These are phyloP conservation scores for Siniperca chuatsi DNA, from an alignment of 2,113 vertebrate species.

Conservation along the genomic window DNA sequence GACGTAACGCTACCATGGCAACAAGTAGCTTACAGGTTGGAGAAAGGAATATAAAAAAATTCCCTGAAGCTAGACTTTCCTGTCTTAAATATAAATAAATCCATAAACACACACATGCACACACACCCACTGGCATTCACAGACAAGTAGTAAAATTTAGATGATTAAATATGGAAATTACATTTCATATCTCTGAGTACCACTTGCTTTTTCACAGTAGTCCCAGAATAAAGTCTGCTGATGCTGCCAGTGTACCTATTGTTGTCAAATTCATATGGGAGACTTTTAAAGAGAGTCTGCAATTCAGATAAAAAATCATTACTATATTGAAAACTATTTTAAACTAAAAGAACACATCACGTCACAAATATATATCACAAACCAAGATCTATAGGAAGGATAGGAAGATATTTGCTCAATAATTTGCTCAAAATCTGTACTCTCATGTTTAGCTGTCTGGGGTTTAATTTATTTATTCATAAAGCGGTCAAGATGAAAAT, in stretches of 20 bases:
- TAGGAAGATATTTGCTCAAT: background rate
- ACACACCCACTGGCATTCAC: background rate
- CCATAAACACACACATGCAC: slow-evolving; percentile 17
- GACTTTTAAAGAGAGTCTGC: slow-evolving; percentile 7
- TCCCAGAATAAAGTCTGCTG: background rate
- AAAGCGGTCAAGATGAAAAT: background rate
- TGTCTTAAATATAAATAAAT: slow-evolving; percentile 29
- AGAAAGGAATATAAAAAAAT: slow-evolving; percentile 26
- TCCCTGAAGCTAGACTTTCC: slow-evolving; percentile 29
- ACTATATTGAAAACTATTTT: background rate
- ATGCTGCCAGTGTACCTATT: background rate
- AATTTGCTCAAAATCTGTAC: background rate
- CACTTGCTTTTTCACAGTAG: slow-evolving; percentile 1
- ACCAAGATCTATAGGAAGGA: background rate
- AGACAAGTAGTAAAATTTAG: slow-evolving; percentile 3
- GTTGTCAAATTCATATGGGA: slow-evolving; percentile 14
- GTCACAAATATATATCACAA: background rate
- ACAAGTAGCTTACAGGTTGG: slow-evolving; percentile 64
- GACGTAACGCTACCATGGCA: slow-evolving; percentile 65
- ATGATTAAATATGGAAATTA: slow-evolving; percentile 50
- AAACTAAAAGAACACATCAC: background rate
- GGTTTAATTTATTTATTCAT: background rate
- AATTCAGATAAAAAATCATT: background rate
- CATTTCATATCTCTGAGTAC: slow-evolving; percentile 37
- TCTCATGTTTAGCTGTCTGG: background rate